These are phyloP conservation scores for Clarias pachynema DNA, from an alignment of 2,797 vertebrate genomes.

Conservation along the genomic window DNA sequence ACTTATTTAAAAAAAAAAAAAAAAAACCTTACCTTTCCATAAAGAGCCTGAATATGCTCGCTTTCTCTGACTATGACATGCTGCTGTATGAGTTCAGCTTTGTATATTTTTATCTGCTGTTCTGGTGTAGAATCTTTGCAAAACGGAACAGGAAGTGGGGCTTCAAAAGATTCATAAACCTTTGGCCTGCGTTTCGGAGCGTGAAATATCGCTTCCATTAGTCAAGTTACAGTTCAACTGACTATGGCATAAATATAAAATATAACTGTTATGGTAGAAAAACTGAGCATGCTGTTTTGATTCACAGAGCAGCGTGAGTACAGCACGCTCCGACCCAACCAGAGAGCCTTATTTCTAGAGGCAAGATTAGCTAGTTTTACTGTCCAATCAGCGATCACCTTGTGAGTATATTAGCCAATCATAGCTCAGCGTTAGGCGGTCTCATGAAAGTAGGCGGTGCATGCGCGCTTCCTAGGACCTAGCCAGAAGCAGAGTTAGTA, in stretches of 20 bases:
- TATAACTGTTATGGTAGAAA: neutral
- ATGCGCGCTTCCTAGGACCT: neutral
- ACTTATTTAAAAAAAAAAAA: neutral
- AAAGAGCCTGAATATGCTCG: conserved; percentile 80
- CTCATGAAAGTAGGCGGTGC: neutral
- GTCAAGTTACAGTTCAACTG: neutral
- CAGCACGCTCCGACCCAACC: neutral
- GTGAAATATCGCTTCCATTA: conserved; percentile 83
- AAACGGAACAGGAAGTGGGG: conserved; percentile 79
- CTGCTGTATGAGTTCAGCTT: conserved; percentile 83
- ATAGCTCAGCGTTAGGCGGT: neutral
- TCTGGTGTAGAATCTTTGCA: conserved; percentile 46
- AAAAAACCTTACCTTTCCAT: conserved; percentile 75
- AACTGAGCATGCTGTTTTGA: neutral
- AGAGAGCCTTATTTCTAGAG: neutral
- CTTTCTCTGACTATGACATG: conserved; percentile 79
- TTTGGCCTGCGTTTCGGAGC: conserved; percentile 83
- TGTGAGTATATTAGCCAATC: neutral
- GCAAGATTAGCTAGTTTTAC: neutral
- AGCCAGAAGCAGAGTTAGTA: neutral
- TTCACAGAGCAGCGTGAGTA: neutral
- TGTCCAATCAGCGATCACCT: neutral
- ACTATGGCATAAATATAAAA: neutral
- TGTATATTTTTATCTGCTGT: conserved; percentile 68
- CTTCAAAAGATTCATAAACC: conserved; percentile 77